These are phyloP conservation scores for Pseudochaenichthys georgianus DNA, from an alignment of 2,797 vertebrate genomes.

Conservation along the genomic window DNA sequence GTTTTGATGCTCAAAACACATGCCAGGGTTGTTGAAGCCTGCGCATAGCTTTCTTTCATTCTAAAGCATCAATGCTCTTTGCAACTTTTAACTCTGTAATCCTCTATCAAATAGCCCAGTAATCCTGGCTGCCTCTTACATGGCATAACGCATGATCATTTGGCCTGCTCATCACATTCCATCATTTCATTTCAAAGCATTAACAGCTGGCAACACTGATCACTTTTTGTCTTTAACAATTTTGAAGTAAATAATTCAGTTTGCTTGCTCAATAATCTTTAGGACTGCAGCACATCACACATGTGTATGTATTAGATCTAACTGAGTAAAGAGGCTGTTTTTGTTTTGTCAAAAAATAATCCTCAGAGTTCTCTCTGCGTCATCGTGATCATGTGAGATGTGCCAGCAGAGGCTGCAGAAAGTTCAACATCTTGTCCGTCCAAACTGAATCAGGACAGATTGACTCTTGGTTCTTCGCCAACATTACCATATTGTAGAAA, in stretches of 20 bases:
- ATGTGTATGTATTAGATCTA: slow-evolving; percentile 18
- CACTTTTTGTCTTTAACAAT: slow-evolving; percentile 30
- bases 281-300: neutral
- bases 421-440: slow-evolving; percentile 47
- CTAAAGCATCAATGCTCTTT: slow-evolving; percentile 80
- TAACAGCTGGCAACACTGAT: slow-evolving; percentile 53
- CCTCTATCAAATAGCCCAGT: slow-evolving; percentile 80
- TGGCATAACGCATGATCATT: slow-evolving; percentile 81
- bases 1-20: slow-evolving; percentile 14
- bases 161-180: slow-evolving; percentile 75
- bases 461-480: slow-evolving; percentile 67
- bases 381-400: slow-evolving; percentile 35
- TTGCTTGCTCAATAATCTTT: slow-evolving; percentile 28
- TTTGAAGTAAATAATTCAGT: slow-evolving; percentile 8
- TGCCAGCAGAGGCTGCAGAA: slow-evolving; percentile 41
- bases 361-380: slow-evolving; percentile 19
- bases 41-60: slow-evolving; percentile 69
- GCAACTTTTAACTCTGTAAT: slow-evolving; percentile 83
- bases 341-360: slow-evolving; percentile 37
- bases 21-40: slow-evolving; percentile 44
- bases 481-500: slow-evolving; percentile 73
- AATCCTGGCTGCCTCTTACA: slow-evolving; percentile 81
- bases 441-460: slow-evolving; percentile 69
- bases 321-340: slow-evolving; percentile 4
- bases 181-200: slow-evolving; percentile 67